Evolutionary conservation across 2,797 vertebrate species (phyloP), one percentile per base, ranked within the genome.

Genomic region (Discoglossus pictus): DNA sequence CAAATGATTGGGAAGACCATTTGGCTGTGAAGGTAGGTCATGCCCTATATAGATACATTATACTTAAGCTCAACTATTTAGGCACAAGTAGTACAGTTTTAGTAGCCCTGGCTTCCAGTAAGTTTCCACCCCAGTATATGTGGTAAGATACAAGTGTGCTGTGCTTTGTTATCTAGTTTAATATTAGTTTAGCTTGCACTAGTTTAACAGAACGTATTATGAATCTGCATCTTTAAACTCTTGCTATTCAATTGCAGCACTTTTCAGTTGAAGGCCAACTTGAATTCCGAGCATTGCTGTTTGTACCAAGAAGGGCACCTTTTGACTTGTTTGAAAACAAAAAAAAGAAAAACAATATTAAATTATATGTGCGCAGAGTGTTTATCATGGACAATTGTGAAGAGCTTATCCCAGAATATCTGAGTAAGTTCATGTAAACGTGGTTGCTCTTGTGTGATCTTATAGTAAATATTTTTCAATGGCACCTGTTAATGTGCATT

Each of bases 351-450:
- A 97, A 97, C 72, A 97, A 96, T 55, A 98, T 98, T 34, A 98
- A 98, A 78, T 71, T 99, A 40, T 99, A 98, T 0, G 96, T 99
- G 12, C 93, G 94, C 71, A 89, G 95, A 63, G 96, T 99, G 25
- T 98, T 99, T 73, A 98, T 98, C 78, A 98, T 98, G 97, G 95
- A 98, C 78, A 99, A 98, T 83, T 99, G 97, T 0, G 95, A 99
- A 27, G 96, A 98, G 3, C 86, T 99, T 12, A 98, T 99, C 62
- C 96, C 96, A 0, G 96, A 98, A 10, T 98, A 99, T 17, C 89
- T 98, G 71, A 99, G 96, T 98, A 39, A 93, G 96, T 92, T n/a
- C n/a, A n/a, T n/a, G n/a, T n/a, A n/a, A 39, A n/a, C n/a, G n/a
- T n/a, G n/a, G n/a, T n/a, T n/a, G n/a, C n/a, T n/a, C n/a, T n/a